A percentile compares a stretch with the other conserved stretches of the same genome.
Conservation (phyloP, 2,113 vertebrate genomes). For the Psittacula cyanocephala region DNA sequence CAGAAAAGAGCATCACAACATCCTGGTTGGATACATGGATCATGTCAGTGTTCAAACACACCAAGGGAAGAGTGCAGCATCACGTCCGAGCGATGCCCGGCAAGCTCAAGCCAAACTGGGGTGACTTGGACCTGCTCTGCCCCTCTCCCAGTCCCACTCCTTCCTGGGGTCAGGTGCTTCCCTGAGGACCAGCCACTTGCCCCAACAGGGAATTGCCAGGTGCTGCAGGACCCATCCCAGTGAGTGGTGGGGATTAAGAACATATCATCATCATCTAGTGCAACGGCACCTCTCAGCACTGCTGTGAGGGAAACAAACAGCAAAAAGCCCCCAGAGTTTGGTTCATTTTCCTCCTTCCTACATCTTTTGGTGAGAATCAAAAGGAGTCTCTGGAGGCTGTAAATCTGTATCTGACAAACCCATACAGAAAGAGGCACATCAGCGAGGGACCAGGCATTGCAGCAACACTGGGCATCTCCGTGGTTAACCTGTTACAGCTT, state of each 20-base stretch:
- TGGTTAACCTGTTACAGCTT: not conserved
- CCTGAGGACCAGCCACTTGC: not conserved
- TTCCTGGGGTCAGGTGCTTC: accelerated
- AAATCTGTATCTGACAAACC: not conserved
- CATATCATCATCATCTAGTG: not conserved
- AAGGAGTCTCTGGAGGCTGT: constrained; percentile 7
- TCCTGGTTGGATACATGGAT: accelerated
- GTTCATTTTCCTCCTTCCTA: constrained; percentile 11
- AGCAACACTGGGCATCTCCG: not conserved
- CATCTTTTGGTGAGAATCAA: not conserved
- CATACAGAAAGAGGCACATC: not conserved
- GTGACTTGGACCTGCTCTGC: not conserved
- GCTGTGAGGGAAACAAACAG: not conserved
- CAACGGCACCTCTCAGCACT: not conserved
- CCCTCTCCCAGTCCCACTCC: not conserved
- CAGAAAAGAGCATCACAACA: accelerated
- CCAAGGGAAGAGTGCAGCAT: accelerated
- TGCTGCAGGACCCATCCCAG: not conserved
- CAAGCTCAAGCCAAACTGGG: not conserved
- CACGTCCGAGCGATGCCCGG: accelerated
- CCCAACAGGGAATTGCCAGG: accelerated
- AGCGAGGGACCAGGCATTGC: not conserved
- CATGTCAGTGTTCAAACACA: accelerated
- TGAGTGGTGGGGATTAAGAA: accelerated
- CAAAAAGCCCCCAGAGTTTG: not conserved